phyloP scores from a whole-genome alignment of 2,797 vertebrate genomes.

The Notoglanidium macrostoma region DNA sequence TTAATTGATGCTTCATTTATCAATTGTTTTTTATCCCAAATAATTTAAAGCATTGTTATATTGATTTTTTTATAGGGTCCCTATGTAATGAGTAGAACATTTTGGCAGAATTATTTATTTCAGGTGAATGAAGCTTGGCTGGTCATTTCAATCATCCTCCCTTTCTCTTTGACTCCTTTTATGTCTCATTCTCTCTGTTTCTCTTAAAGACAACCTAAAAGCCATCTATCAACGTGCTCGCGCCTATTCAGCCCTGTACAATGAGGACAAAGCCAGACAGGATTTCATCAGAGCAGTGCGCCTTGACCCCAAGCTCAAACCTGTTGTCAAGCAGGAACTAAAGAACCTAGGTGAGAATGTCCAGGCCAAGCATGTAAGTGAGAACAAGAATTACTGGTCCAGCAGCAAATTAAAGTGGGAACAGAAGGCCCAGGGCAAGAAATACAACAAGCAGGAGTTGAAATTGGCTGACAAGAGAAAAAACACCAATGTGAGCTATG shows the following conservation, averaged over 20 bases:
- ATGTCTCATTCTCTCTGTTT: constrained; percentile 16
- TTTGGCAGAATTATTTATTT: not conserved
- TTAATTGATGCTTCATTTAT: not conserved
- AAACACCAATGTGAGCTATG: not conserved
- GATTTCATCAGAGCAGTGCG: constrained; percentile 69
- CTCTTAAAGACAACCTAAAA: constrained; percentile 72
- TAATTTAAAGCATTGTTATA: constrained; percentile 46
- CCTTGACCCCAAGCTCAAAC: constrained; percentile 72
- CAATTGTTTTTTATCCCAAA: not conserved
- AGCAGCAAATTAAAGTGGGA: constrained; percentile 66
- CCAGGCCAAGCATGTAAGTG: constrained; percentile 55
- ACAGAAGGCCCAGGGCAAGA: constrained; percentile 43
- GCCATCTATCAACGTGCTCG: constrained; percentile 73
- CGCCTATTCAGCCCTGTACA: constrained; percentile 72
- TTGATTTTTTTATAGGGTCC: constrained; percentile 56
- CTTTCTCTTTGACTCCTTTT: constrained; percentile 43
- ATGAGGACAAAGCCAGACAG: constrained; percentile 67
- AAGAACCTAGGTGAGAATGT: constrained; percentile 68
- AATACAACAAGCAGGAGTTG: constrained; percentile 48
- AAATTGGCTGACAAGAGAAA: constrained; percentile 45
- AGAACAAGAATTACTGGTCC: constrained; percentile 76
- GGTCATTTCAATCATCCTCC: constrained; percentile 49
- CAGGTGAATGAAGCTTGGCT: constrained; percentile 51
- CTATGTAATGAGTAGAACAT: constrained; percentile 55
- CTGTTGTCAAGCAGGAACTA: constrained; percentile 69